Conservation (phyloP, 2,888 invertebrate genomes). For the Lithophane leautieri region DNA sequence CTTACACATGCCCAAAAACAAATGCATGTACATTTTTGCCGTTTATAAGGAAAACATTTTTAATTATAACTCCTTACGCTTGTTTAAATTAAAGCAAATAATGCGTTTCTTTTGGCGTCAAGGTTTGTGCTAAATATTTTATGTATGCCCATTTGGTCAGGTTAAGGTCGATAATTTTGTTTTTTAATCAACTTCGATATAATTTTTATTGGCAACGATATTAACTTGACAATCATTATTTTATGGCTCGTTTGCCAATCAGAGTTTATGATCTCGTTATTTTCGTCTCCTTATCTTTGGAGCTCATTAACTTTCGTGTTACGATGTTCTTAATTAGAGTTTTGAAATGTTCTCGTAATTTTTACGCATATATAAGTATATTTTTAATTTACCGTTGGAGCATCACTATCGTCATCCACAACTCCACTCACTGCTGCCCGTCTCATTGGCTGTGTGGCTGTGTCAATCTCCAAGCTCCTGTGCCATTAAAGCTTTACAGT, state of each 20-base stretch:
- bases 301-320: slow-evolving; percentile 10
- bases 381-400: not conserved
- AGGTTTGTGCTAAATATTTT: slow-evolving; percentile 48
- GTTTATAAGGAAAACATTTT: slow-evolving; percentile 13
- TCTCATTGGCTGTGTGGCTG: not conserved
- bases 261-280: slow-evolving; percentile 39
- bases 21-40: not conserved
- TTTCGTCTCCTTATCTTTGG: slow-evolving; percentile 38
- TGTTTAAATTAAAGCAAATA: slow-evolving; percentile 35
- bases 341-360: not conserved
- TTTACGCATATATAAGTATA: not conserved
- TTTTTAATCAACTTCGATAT: slow-evolving; percentile 39
- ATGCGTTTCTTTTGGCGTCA: slow-evolving; percentile 19
- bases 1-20: not conserved
- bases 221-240: slow-evolving; percentile 48
- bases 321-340: slow-evolving; percentile 16
- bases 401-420: not conserved
- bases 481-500: not conserved
- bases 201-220: slow-evolving; percentile 36
- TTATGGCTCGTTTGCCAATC: slow-evolving; percentile 42
- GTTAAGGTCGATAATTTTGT: slow-evolving; percentile 46
- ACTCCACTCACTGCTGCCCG: not conserved
- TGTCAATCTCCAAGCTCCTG: not conserved
- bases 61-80: slow-evolving; percentile 6
- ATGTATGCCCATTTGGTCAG: slow-evolving; percentile 16